phyloP scores from a whole-genome alignment of 1,140 invertebrate species.

The Saccostrea glomerata region DNA sequence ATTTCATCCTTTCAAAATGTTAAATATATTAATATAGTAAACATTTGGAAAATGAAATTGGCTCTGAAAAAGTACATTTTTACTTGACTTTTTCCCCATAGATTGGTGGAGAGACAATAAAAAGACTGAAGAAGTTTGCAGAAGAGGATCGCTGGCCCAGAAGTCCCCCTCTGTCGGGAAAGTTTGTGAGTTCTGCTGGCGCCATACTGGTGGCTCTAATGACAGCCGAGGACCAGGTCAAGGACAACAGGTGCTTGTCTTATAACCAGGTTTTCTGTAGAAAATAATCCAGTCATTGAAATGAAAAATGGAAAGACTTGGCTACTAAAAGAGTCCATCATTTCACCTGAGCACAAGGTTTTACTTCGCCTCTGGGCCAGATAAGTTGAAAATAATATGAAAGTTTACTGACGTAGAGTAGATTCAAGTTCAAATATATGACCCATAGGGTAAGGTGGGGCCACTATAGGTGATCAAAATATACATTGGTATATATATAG shows the following conservation, averaged over 20 bases:
- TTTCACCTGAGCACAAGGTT: no score
- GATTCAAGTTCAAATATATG: no score
- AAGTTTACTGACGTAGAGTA: no score
- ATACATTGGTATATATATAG: no score
- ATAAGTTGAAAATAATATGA: background rate
- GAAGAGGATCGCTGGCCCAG: constrained; percentile 44
- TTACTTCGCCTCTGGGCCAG: no score
- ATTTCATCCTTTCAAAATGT: no score
- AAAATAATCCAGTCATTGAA: background rate
- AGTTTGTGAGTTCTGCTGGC: constrained; percentile 60
- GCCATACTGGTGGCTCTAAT: constrained; percentile 62
- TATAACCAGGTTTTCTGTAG: background rate
- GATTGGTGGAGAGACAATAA: constrained; percentile 62
- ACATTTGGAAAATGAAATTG: no score
- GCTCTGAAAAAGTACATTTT: no score
- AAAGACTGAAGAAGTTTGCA: constrained; percentile 54
- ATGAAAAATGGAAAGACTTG: background rate
- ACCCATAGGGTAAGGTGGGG: no score
- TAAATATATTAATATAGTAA: no score
- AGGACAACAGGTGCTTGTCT: constrained; percentile 45
- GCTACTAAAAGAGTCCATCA: background rate
- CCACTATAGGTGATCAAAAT: no score
- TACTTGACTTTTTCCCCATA: constrained; percentile 11
- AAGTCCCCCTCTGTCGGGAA: constrained; percentile 52
- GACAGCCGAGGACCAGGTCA: constrained; percentile 48